Evolutionary conservation across 2,113 vertebrate species (phyloP).

Genomic region (Hemiscyllium ocellatum): DNA sequence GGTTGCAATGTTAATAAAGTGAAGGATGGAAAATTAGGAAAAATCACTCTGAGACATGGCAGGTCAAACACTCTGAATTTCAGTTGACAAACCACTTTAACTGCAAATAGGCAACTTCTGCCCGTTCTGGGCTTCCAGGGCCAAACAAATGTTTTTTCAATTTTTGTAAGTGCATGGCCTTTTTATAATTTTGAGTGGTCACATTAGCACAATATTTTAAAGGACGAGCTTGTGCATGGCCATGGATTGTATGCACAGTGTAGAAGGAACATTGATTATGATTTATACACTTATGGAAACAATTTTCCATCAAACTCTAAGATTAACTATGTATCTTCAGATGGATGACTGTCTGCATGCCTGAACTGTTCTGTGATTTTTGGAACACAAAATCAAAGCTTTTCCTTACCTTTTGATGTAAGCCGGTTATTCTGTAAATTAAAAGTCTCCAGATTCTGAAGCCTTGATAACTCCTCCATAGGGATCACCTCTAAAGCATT

Average conservation of each 20-base stretch:
- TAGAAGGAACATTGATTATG: neutral
- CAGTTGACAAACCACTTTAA: too few relatives aligned
- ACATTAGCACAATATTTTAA: neutral
- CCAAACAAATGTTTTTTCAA: neutral
- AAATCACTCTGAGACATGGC: too few relatives aligned
- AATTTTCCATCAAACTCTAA: neutral
- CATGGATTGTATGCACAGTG: neutral
- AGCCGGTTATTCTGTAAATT: constrained; percentile 96
- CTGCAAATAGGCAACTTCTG: too few relatives aligned
- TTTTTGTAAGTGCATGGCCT: neutral
- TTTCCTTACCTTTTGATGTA: constrained; percentile 72
- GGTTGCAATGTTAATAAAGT: too few relatives aligned
- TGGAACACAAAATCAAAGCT: neutral
- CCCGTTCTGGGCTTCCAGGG: neutral
- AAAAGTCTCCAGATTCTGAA: constrained; percentile 80
- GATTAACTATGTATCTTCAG: neutral
- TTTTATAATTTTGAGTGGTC: neutral
- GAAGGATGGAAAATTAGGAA: too few relatives aligned
- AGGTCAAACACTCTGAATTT: too few relatives aligned
- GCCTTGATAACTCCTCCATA: constrained; percentile 74
- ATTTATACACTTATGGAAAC: neutral
- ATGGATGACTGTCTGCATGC: too few relatives aligned
- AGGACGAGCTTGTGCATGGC: neutral
- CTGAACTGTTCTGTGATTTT: neutral
- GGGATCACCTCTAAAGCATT: constrained; percentile 86